These are phyloP conservation scores for Ochotona curzoniae DNA, from an alignment of 2,113 vertebrate species.

Conservation along the genomic window DNA sequence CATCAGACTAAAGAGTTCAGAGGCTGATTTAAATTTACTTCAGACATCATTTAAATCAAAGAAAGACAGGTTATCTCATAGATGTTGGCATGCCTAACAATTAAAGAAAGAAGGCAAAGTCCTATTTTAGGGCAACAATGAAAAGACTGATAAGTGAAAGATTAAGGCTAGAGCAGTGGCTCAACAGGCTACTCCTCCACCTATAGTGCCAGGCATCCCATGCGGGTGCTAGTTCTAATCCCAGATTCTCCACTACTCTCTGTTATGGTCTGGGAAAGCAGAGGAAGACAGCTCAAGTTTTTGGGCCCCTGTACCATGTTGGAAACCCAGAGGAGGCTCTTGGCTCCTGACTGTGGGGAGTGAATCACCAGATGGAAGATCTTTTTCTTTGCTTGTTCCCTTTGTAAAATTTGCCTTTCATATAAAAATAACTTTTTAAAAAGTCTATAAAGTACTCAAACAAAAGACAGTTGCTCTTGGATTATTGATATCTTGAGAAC, in stretches of 20 bases:
- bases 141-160: constrained; percentile 26
- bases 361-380: too few relatives aligned
- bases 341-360: too few relatives aligned
- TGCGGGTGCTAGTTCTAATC: too few relatives aligned
- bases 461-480: constrained; percentile 10
- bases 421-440: neutral
- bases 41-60: constrained; percentile 14
- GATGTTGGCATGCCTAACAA: neutral
- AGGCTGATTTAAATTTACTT: neutral
- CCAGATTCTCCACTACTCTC: too few relatives aligned
- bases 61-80: neutral
- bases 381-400: too few relatives aligned
- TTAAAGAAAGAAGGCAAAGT: neutral
- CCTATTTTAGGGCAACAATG: neutral
- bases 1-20: neutral
- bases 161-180: neutral
- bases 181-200: too few relatives aligned
- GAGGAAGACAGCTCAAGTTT: neutral
- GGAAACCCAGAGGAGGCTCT: too few relatives aligned
- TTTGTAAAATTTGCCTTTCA: too few relatives aligned
- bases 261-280: neutral
- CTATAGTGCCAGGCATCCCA: too few relatives aligned
- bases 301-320: too few relatives aligned
- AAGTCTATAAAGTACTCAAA: neutral
- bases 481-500: neutral